phyloP scores from a whole-genome alignment of 2,888 invertebrate species.

The Pyralis farinalis region DNA sequence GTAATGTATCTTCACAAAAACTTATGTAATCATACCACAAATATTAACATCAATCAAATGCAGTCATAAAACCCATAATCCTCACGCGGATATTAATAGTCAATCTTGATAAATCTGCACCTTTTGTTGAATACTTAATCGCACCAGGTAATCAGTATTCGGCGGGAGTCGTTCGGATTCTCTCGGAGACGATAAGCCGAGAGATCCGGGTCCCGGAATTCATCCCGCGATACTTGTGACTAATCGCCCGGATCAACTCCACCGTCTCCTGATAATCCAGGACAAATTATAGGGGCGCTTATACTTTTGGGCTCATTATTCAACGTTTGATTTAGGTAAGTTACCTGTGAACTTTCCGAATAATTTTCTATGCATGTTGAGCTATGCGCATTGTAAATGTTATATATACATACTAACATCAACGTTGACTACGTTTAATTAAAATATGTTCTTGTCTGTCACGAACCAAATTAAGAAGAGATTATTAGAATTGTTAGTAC shows the following conservation, averaged over 20 bases:
- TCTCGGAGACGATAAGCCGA: conserved; percentile 48
- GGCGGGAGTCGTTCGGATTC: conserved; percentile 47
- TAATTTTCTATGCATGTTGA: too few species aligned
- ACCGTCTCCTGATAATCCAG: conserved; percentile 73
- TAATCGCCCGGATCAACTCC: conserved; percentile 72
- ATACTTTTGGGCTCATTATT: conserved; percentile 64
- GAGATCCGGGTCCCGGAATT: conserved; percentile 31
- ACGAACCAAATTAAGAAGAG: too few species aligned
- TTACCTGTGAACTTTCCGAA: conserved; percentile 8
- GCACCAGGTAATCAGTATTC: conserved; percentile 69
- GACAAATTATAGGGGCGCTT: conserved; percentile 74
- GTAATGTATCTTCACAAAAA: too few species aligned
- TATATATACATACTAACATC: too few species aligned
- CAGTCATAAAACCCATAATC: conserved; percentile 22
- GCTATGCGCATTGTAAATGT: too few species aligned
- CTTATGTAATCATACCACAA: too few species aligned
- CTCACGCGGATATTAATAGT: conserved; percentile 49
- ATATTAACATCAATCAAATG: neutral
- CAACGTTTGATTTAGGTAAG: conserved; percentile 54
- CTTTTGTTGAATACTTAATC: conserved; percentile 71
- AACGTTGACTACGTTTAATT: too few species aligned
- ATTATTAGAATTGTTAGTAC: too few species aligned
- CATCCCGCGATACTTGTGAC: conserved; percentile 69
- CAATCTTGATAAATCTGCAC: conserved; percentile 64
- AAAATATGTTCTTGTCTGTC: too few species aligned